phyloP scores from a whole-genome alignment of 2,888 invertebrate genomes.

The Ormyrus nitidulus region DNA sequence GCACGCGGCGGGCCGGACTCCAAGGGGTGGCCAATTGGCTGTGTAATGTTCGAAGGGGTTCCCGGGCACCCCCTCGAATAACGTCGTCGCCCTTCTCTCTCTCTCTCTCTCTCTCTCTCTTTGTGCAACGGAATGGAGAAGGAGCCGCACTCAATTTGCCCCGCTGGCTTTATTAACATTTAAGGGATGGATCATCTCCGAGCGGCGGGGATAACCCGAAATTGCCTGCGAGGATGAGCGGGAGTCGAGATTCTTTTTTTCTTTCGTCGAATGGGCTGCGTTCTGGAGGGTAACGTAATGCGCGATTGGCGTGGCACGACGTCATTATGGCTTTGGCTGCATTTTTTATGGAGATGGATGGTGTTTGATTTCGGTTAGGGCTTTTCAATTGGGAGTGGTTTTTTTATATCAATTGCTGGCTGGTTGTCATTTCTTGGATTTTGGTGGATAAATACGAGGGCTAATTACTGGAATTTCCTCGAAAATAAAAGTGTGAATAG shows the following conservation, averaged over 20 bases:
- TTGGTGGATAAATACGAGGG: too few species aligned
- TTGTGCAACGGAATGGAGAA: neutral
- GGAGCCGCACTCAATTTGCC: constrained; percentile 1
- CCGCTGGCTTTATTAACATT: constrained; percentile 39
- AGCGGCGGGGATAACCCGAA: too few species aligned
- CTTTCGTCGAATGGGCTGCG: too few species aligned
- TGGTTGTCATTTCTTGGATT: too few species aligned
- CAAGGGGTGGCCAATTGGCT: constrained; percentile 71
- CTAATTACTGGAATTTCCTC: too few species aligned
- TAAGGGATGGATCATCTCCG: constrained; percentile 31
- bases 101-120: neutral
- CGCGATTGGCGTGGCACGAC: too few species aligned
- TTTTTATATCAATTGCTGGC: too few species aligned
- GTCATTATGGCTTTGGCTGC: too few species aligned
- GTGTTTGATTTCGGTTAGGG: neutral
- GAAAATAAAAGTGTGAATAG: too few species aligned
- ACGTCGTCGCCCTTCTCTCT: neutral
- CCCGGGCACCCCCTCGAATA: constrained; percentile 43
- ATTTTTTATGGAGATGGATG: neutral
- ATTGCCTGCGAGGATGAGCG: constrained; percentile 1
- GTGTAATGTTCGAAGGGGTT: constrained; percentile 68
- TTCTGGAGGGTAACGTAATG: too few species aligned
- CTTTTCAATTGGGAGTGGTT: neutral
- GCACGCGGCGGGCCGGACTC: constrained; percentile 58
- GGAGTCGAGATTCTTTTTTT: too few species aligned